Evolutionary conservation across 2,888 invertebrate species (phyloP).

Genomic region (Tetranychus piercei): DNA sequence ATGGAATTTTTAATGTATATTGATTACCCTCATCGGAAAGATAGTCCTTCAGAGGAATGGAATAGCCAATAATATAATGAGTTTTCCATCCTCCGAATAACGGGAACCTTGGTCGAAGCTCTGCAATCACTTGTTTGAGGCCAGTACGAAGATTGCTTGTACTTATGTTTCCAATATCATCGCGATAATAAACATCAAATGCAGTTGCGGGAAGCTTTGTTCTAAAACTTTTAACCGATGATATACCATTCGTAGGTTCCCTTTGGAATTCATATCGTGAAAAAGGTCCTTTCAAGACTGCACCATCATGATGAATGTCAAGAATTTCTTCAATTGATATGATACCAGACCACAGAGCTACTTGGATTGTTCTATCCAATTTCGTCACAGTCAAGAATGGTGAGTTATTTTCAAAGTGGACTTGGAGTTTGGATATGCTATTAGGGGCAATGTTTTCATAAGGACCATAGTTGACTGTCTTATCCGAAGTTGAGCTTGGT

Average conservation of each 20-base stretch:
- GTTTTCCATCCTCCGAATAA: slow-evolving; percentile 98
- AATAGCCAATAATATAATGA: slow-evolving; percentile 86
- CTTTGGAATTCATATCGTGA: slow-evolving; percentile 94
- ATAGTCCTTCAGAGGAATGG: slow-evolving; percentile 91
- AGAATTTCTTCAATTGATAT: slow-evolving; percentile 89
- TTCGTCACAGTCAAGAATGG: slow-evolving; percentile 84
- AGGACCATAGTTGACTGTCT: slow-evolving; percentile 69
- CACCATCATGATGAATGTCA: slow-evolving; percentile 78
- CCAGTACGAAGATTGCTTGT: slow-evolving; percentile 75
- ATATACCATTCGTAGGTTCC: slow-evolving; percentile 64
- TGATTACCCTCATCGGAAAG: slow-evolving; percentile 55
- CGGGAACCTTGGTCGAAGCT: slow-evolving; percentile 87
- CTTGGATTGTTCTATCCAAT: slow-evolving; percentile 68
- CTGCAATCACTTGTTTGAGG: slow-evolving; percentile 81
- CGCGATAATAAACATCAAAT: slow-evolving; percentile 85
- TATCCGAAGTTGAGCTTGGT: slow-evolving; percentile 58
- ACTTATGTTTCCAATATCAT: slow-evolving; percentile 96
- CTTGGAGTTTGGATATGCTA: slow-evolving; percentile 35
- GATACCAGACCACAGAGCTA: slow-evolving; percentile 92
- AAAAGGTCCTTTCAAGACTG: slow-evolving; percentile 68
- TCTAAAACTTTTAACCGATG: slow-evolving; percentile 78
- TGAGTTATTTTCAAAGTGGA: slow-evolving; percentile 89
- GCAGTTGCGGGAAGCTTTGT: slow-evolving; percentile 58
- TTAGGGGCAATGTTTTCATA: slow-evolving; percentile 49
- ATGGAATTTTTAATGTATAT: slow-evolving; percentile 70